Conservation (phyloP, 1,140 invertebrate species). For the Dreissena polymorpha region DNA sequence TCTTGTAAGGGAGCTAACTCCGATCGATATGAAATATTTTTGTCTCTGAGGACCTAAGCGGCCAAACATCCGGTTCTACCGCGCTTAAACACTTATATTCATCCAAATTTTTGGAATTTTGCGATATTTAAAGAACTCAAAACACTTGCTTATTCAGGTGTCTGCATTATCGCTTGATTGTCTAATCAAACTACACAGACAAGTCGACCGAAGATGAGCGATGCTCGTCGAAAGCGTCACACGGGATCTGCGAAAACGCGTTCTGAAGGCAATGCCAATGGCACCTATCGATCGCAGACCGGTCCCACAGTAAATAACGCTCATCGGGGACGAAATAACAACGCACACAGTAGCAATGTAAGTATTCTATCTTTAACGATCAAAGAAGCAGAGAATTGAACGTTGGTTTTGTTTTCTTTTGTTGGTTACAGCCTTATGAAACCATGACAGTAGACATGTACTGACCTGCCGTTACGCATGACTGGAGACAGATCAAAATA, state of each 20-base stretch:
- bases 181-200: too few relatives aligned
- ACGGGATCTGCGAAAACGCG: slow-evolving; percentile 61
- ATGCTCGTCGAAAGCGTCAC: slow-evolving; percentile 70
- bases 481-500: neutral
- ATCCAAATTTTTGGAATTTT: neutral
- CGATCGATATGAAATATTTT: neutral
- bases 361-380: slow-evolving; percentile 8
- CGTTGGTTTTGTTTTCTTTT: neutral
- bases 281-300: slow-evolving; percentile 55
- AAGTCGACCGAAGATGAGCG: slow-evolving; percentile 63
- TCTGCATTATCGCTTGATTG: too few relatives aligned
- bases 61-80: neutral
- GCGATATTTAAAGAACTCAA: too few relatives aligned
- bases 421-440: slow-evolving; percentile 9
- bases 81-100: neutral
- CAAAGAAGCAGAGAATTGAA: neutral
- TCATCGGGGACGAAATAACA: slow-evolving; percentile 60
- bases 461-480: neutral
- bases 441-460: neutral
- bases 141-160: too few relatives aligned
- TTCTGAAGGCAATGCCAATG: slow-evolving; percentile 63
- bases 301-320: slow-evolving; percentile 45
- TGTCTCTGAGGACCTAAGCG: neutral
- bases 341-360: slow-evolving; percentile 54
- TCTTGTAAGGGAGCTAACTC: neutral